Base-by-base conservation (phyloP, 92 coral and sea anemone species). In the Parazoanthus darwini region DNA sequence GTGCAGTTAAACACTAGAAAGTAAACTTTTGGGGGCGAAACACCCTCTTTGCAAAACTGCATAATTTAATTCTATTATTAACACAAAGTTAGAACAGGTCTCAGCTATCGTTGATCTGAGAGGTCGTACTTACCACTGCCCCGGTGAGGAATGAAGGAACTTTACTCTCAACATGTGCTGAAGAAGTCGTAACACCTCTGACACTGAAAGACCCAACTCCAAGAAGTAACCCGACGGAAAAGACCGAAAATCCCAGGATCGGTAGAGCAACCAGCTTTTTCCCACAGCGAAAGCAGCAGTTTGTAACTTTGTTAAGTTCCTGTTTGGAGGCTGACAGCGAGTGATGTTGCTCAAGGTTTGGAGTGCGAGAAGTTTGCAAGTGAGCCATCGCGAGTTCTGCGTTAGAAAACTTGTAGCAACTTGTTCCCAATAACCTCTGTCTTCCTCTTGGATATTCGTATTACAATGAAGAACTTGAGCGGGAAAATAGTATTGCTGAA, bases 141-240 rank as follows among this genome's bases (percentile, higher is more conserved):
- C 93, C 98, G 10, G 96, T 91, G 4, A 89, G 89, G 33, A 91
- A 88, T 15, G 94, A 90, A 0, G 98, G 98, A 35, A 94, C 85
- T 0, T 91, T 73, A 68, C 93, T 93, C 58, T 94, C 96, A 13
- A 94, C 91, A 25, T 91, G 94, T 26, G 90, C 81, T 1, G 88
- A 83, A 8, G 98, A 93, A 10, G 96, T 77, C 5, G 98, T 94
- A 1, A 93, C 93, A 20, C 86, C 68, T 36, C 50, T 87, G 51
- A 95, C 79, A 88, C 98, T 95, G 82, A 90, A 95, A 58, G 89
- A 90, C 4, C 93, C 98, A 85, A 95, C 87, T 3, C 94, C 93
- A 44, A 95, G 94, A 22, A 95, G 89, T 29, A 91, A 79, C 0
- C 96, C 98, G 56, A 95, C 94, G 36, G 98, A 93, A 70, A 95